Evolutionary conservation across 2,113 vertebrate species (phyloP), one percentile per base, ranked within the genome.

Genomic region (Corvus cornix): DNA sequence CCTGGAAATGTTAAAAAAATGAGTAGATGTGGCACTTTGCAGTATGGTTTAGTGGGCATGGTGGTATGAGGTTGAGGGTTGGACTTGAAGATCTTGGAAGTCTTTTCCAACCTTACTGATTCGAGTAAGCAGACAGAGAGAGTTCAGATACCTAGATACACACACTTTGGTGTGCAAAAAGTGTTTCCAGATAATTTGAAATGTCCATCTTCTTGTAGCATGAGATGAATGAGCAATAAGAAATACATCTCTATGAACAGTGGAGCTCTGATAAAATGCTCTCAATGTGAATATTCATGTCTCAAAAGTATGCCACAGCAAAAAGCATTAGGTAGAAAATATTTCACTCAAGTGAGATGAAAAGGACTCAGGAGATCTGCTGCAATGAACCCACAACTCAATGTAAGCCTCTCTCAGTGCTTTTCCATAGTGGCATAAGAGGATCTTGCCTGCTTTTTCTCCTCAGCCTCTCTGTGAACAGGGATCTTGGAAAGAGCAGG

Each of bases 371-470:
- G 30, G 22, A 46, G 62, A 64, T 52, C 35, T 56, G 69, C 46
- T 37, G 26, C 63, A 89, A 72, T 23, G 41, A 86, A 68, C 18
- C 60, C 26, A 35, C 17, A 88, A 44, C 24, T 60, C 46, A 58
- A 0, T 20, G 30, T 20, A 33, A 88, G 43, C 33, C 20, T 81
- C 14, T 68, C 11, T 9, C 39, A 39, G 51, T 12, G 60, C 51
- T 74, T 20, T 87, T 76, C 21, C 33, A 49, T 7, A 46, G 24
- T 0, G 1, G 31, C 37, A 77, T 0, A 1, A 43, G 28, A 72
- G 35, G 27, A 67, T 14, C 7, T 16, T 27, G 9, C 44, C 63
- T 41, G 17, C 12, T 84, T 24, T 60, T 70, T 56, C 46, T 63
- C 16, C 1, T 1, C 55, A 89, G 39, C n/a, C 31, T 69, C 31